phyloP scores from a whole-genome alignment of 2,888 invertebrate genomes.

The Drepanosiphum platanoidis region DNA sequence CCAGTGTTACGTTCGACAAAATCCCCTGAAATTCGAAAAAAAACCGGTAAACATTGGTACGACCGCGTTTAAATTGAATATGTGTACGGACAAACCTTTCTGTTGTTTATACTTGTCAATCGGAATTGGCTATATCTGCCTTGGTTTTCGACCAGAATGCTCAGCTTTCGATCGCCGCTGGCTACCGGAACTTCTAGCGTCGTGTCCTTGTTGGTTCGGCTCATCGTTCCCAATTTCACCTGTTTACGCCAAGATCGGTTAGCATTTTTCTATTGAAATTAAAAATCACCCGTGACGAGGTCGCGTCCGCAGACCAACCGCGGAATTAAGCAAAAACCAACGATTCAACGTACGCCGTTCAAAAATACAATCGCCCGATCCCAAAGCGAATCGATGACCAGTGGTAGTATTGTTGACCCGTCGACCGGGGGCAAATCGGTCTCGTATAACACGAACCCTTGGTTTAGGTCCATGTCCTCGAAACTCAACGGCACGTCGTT shows the following conservation, averaged over 20 bases:
- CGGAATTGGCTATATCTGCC: constrained; percentile 80
- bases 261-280: background rate
- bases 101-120: constrained; percentile 68
- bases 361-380: constrained; percentile 79
- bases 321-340: too few species aligned
- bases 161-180: constrained; percentile 65
- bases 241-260: background rate
- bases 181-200: constrained; percentile 5
- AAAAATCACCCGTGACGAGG: too few species aligned
- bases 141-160: constrained; percentile 78
- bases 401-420: constrained; percentile 66
- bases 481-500: constrained; percentile 71
- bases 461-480: constrained; percentile 72
- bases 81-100: constrained; percentile 67
- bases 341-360: constrained; percentile 64
- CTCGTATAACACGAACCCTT: constrained; percentile 75
- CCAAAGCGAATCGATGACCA: constrained; percentile 72
- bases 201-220: background rate
- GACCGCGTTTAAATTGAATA: too few species aligned
- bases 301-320: too few species aligned
- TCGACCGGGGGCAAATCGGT: constrained; percentile 66
- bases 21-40: constrained; percentile 74
- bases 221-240: constrained; percentile 32
- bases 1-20: constrained; percentile 70
- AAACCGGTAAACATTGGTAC: background rate